Evolutionary conservation across 2,113 vertebrate genomes (phyloP), one percentile per base, ranked within the genome.

Genomic region (Vulpes ferrilata): DNA sequence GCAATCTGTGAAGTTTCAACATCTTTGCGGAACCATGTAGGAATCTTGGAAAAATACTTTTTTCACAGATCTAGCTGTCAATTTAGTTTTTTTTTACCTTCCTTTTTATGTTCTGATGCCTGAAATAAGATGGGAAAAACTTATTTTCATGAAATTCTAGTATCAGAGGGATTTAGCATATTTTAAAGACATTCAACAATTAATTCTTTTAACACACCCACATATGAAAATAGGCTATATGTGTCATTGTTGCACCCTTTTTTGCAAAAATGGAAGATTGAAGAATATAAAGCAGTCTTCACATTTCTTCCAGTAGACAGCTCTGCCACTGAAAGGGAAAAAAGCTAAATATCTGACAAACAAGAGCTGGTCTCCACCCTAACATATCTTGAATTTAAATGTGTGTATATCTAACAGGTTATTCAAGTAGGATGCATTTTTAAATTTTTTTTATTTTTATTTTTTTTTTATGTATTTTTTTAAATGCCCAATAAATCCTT

Each of bases 1-100:
- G 79, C 86, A 96, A 71, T 93, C 93, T 96, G 82, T 92, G 88
- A 92, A 88, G 48, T 96, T 96, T 96, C 73, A 65, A 27, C 74
- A 95, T 96, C 60, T 88, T 96, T 92, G 74, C 0, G 2, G 32
- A 71, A 38, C 79, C 73, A 73, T 25, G 69, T 92, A n/a, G 87
- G 84, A 95, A 95, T 93, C 87, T 53, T 92, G 83, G 74, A 87
- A 82, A 98, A 93, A 78, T 53, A 71, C 38, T 79, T 79, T 95
- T 85, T 59, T 57, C 71, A 88, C 69, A 95, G 74, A 88, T 67
- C 81, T 65, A 79, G 86, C 89, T 76, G 90, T 97, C n/a, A 74
- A 1, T 92, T 94, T 90, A 85, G 67, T 17, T 80, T 97, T 95
- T 95, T 95, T n/a, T 90, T 93, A 83, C 32, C 79, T 87, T 96